Percentiles rank a stretch among this genome's conserved stretches.
phyloP scores from a whole-genome alignment of 2,888 invertebrate genomes.

The Ornithoptera priamus region DNA sequence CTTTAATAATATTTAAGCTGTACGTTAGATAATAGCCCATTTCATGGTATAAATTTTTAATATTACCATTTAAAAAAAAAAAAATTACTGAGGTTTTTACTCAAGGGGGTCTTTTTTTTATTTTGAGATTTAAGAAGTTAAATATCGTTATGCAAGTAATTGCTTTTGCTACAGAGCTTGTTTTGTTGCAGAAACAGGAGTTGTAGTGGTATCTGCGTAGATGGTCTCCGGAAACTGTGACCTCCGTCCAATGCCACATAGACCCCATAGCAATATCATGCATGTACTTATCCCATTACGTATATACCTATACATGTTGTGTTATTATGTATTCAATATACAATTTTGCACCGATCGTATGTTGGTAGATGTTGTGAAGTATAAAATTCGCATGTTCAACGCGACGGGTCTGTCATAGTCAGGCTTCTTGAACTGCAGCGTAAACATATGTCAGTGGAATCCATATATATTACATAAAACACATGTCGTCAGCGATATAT shows the following conservation, averaged over 20 bases:
- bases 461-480: conserved; percentile 49
- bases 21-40: not conserved
- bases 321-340: not conserved
- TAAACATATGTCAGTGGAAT: conserved; percentile 47
- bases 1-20: not conserved
- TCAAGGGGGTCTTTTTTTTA: no score
- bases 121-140: no score
- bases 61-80: not conserved
- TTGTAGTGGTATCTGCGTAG: no score
- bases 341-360: not conserved
- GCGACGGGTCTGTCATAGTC: conserved; percentile 29
- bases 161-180: no score
- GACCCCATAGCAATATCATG: no score
- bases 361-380: conserved; percentile 2
- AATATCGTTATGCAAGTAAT: no score
- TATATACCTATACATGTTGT: no score
- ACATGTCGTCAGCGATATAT: conserved; percentile 57
- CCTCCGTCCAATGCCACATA: no score
- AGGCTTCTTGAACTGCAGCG: conserved; percentile 32
- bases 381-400: conserved; percentile 26
- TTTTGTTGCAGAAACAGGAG: no score
- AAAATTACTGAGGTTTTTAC: no score
- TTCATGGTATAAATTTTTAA: not conserved
- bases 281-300: no score
- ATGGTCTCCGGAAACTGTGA: no score